phyloP scores from a whole-genome alignment of 1,140 invertebrate species.

The Trypoxylus dichotomus region DNA sequence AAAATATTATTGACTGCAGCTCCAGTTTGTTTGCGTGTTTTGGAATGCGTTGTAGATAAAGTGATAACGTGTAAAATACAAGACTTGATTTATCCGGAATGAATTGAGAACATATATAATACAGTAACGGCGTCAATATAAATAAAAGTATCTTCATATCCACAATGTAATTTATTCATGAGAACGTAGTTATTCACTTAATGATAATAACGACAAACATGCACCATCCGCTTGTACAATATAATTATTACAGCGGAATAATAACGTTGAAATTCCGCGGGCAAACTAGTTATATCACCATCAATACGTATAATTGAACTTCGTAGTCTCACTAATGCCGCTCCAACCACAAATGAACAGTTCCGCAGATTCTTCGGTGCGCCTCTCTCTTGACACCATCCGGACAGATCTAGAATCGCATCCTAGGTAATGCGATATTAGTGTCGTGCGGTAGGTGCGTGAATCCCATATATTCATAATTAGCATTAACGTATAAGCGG shows the following conservation, averaged over 20 bases:
- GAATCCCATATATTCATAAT: not conserved
- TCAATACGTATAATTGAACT: not conserved
- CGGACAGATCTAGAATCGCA: not conserved
- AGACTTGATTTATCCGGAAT: no score
- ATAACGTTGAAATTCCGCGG: not conserved
- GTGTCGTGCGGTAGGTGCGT: not conserved
- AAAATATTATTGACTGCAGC: no score
- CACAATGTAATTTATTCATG: not conserved
- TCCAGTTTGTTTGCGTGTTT: no score
- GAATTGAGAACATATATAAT: no score
- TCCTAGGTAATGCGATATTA: conserved; percentile 2
- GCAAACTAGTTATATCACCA: not conserved
- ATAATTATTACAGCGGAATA: not conserved
- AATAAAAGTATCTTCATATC: not conserved
- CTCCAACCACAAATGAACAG: not conserved
- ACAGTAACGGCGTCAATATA: not conserved
- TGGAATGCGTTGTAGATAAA: no score
- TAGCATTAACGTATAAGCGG: not conserved
- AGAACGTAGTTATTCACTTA: not conserved
- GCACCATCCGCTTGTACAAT: not conserved
- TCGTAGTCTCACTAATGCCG: not conserved
- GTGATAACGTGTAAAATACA: no score
- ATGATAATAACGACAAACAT: not conserved
- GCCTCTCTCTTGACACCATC: not conserved
- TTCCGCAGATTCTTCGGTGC: not conserved